Conservation (phyloP, 1,140 invertebrate species). For the Panagrolaimus sp. region DNA sequence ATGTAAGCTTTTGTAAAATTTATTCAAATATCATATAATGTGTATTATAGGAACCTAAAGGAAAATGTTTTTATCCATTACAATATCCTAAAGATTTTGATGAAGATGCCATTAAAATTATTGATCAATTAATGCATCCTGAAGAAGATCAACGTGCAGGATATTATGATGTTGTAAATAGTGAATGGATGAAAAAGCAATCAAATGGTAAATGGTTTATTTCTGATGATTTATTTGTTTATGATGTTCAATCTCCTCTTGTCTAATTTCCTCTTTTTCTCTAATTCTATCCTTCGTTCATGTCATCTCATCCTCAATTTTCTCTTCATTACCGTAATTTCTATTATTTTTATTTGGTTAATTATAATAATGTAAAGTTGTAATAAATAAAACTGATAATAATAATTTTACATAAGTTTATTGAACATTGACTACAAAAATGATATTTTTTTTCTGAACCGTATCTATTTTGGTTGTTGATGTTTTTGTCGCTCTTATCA, state of each 20-base stretch:
- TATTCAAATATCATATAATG: conserved; percentile 47
- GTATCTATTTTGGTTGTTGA: no score
- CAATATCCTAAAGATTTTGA: background rate
- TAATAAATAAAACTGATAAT: no score
- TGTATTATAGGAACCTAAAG: conserved; percentile 40
- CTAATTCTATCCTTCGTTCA: no score
- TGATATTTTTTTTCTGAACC: no score
- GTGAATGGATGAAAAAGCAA: conserved; percentile 27
- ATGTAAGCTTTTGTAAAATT: conserved; percentile 51
- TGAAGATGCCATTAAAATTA: background rate
- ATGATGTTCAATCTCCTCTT: background rate
- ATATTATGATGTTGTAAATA: background rate
- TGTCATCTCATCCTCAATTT: no score
- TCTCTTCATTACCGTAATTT: no score
- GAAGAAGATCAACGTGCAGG: background rate
- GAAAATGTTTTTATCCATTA: conserved; percentile 15
- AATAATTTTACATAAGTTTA: no score
- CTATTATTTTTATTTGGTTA: no score
- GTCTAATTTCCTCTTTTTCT: no score
- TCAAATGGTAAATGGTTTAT: background rate
- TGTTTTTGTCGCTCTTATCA: no score
- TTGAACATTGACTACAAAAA: no score
- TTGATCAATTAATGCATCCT: background rate
- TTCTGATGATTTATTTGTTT: conserved; percentile 3
- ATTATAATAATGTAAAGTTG: no score